These are phyloP conservation scores for Rhagonycha lutea DNA, from an alignment of 2,888 invertebrate species.

Conservation along the genomic window DNA sequence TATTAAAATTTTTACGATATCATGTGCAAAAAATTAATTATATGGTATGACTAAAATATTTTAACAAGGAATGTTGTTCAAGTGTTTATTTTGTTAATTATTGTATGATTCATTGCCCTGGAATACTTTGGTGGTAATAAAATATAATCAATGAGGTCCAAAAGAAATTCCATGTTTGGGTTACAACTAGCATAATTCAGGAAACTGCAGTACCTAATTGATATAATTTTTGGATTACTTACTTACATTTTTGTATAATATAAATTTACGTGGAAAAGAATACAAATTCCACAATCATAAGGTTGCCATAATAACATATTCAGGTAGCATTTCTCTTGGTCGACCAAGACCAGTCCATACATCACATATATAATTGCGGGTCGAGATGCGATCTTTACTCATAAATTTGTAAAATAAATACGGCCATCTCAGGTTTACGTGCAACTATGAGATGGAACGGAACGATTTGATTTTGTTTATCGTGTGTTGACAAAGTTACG, in stretches of 20 bases:
- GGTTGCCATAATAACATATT: conserved; percentile 50
- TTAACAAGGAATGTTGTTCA: background rate
- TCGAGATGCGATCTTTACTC: conserved; percentile 54
- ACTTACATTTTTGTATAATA: background rate
- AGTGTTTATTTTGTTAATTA: background rate
- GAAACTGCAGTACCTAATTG: background rate
- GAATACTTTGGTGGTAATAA: background rate
- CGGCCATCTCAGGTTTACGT: conserved; percentile 39
- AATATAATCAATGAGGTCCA: background rate
- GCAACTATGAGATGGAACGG: conserved; percentile 45
- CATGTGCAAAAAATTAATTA: background rate
- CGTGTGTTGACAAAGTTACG: conserved; percentile 51
- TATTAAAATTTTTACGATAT: background rate
- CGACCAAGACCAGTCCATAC: conserved; percentile 49
- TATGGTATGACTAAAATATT: background rate
- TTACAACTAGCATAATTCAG: background rate
- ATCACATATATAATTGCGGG: conserved; percentile 55
- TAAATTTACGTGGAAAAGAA: conserved; percentile 12
- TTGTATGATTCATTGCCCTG: background rate
- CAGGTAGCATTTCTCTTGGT: conserved; percentile 52
- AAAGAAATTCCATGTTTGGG: background rate
- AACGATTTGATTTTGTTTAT: conserved; percentile 53
- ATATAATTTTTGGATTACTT: background rate
- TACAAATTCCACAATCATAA: conserved; percentile 17
- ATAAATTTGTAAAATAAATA: conserved; percentile 58